Evolutionary conservation across 2,888 invertebrate species (phyloP).

Genomic region (Antitype chi): DNA sequence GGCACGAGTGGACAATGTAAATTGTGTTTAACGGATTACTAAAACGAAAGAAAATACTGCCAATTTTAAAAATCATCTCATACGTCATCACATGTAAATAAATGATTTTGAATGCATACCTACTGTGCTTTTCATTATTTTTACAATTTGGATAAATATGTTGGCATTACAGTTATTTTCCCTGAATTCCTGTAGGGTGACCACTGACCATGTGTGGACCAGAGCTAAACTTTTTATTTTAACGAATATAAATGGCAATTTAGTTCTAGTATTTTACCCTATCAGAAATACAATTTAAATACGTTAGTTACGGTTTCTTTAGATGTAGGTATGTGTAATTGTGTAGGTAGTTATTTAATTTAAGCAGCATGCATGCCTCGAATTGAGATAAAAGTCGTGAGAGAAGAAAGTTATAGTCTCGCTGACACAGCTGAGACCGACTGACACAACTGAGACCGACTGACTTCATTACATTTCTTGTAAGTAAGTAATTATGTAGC

Average conservation of each 20-base stretch:
- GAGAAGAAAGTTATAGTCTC: conserved; percentile 64
- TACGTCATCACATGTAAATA: too few relatives aligned
- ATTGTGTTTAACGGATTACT: too few relatives aligned
- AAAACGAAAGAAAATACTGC: too few relatives aligned
- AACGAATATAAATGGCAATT: neutral
- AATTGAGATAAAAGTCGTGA: conserved; percentile 64
- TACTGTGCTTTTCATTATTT: too few relatives aligned
- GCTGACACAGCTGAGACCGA: conserved; percentile 42
- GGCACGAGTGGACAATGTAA: too few relatives aligned
- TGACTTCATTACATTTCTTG: conserved; percentile 62
- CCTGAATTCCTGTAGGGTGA: neutral
- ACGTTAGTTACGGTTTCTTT: neutral
- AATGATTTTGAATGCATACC: too few relatives aligned
- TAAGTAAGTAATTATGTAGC: conserved; percentile 61
- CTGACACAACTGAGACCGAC: conserved; percentile 43
- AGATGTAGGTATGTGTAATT: conserved; percentile 28
- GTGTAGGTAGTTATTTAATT: conserved; percentile 37
- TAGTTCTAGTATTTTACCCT: neutral
- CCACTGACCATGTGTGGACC: neutral
- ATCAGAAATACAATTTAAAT: neutral
- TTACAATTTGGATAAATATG: neutral
- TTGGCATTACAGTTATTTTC: neutral
- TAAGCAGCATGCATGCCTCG: conserved; percentile 44
- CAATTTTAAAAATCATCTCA: too few relatives aligned
- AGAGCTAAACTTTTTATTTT: neutral